A percentile compares a stretch with the other conserved stretches of the same genome.
Evolutionary conservation across 2,113 vertebrate genomes (phyloP).

Genomic region (Gymnogyps californianus): DNA sequence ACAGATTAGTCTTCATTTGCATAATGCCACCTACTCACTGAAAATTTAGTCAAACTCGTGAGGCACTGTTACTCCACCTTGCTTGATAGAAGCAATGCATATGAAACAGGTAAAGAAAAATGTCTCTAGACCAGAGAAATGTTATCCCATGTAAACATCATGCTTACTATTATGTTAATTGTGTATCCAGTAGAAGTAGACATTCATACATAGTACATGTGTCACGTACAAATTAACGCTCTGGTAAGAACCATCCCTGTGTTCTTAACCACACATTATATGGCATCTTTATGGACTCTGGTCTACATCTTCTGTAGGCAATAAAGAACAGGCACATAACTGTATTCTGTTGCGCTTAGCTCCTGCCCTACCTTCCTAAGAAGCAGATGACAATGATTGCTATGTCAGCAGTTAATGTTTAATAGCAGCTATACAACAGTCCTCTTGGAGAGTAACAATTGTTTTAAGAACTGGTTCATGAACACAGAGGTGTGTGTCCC

Average conservation of each 20-base stretch:
- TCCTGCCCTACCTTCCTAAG: background rate
- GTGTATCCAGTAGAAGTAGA: background rate
- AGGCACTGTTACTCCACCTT: background rate
- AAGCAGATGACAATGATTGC: background rate
- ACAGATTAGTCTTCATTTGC: background rate
- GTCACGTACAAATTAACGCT: background rate
- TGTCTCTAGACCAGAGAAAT: background rate
- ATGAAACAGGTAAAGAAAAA: background rate
- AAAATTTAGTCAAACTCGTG: background rate
- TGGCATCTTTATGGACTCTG: background rate
- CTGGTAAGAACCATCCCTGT: background rate
- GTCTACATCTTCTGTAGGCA: background rate
- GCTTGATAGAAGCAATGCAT: background rate
- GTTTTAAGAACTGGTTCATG: background rate
- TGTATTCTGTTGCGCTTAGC: background rate
- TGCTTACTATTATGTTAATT: background rate
- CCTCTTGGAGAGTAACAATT: background rate
- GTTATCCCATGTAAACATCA: background rate
- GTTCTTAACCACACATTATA: background rate
- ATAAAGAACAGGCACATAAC: background rate
- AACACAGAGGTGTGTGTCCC: background rate
- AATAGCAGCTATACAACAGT: background rate
- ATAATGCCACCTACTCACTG: background rate
- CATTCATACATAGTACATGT: accelerated
- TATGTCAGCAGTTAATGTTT: background rate